Conservation (phyloP, 2,113 vertebrate species). For the Phainopepla nitens region DNA sequence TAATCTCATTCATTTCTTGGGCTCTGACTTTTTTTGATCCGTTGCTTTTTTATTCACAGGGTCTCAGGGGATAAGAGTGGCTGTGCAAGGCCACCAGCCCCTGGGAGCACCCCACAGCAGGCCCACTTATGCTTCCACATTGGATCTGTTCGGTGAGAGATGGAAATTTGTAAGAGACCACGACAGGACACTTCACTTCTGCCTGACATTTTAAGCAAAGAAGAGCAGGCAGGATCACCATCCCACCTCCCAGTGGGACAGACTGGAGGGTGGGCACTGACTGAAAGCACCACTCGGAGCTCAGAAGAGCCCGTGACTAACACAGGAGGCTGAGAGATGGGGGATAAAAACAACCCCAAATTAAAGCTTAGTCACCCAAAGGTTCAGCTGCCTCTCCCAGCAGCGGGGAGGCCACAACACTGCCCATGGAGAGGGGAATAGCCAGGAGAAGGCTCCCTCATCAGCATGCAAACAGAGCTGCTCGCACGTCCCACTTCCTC, state of each 20-base stretch:
- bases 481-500: not conserved
- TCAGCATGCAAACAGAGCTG: not conserved
- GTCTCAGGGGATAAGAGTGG: not conserved
- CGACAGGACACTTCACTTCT: not conserved
- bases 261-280: not conserved
- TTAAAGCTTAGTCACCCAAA: not conserved
- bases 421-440: accelerated
- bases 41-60: not conserved
- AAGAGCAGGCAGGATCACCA: not conserved
- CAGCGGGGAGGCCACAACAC: not conserved
- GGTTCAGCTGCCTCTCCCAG: not conserved
- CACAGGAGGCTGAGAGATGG: accelerated
- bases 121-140: not conserved
- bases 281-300: not conserved
- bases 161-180: not conserved
- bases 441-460: not conserved
- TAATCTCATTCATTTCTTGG: not conserved
- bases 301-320: not conserved
- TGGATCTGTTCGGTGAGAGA: not conserved
- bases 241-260: not conserved
- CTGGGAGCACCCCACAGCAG: not conserved
- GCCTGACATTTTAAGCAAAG: not conserved
- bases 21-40: not conserved
- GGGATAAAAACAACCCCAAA: not conserved
- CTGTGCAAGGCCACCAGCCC: not conserved